A percentile compares a stretch with the other conserved stretches of the same genome.
Conservation (phyloP, 2,888 invertebrate genomes). For the Serripes groenlandicus region DNA sequence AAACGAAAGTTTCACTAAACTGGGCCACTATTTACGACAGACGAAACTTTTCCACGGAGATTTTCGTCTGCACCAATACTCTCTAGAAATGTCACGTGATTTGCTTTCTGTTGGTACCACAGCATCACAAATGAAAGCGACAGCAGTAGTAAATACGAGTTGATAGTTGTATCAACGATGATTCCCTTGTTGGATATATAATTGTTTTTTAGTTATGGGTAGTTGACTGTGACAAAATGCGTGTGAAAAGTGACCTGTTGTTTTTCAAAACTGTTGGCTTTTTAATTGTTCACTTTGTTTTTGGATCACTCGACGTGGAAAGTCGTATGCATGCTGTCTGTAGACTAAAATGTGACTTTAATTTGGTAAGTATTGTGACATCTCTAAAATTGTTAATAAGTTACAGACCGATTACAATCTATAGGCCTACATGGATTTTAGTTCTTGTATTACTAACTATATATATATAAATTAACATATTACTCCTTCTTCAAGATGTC, state of each 20-base stretch:
- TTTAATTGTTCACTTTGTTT: neutral
- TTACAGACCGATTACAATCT: no score
- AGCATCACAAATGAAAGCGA: slow-evolving; percentile 11
- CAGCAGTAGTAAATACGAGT: neutral
- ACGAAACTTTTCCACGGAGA: no score
- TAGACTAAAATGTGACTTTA: slow-evolving; percentile 14
- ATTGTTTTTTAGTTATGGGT: neutral
- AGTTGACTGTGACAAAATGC: slow-evolving; percentile 20
- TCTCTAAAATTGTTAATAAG: no score
- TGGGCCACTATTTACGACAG: no score
- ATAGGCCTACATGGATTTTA: no score
- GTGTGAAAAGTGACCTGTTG: neutral
- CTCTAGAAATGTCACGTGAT: slow-evolving; percentile 4
- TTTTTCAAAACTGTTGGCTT: slow-evolving; percentile 5
- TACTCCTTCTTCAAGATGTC: no score
- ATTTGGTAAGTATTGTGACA: slow-evolving; percentile 38
- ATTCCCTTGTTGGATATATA: slow-evolving; percentile 7
- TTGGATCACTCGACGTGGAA: slow-evolving; percentile 18
- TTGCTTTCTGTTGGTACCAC: neutral
- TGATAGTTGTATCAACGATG: slow-evolving; percentile 7
- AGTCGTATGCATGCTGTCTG: slow-evolving; percentile 13
- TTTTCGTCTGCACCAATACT: slow-evolving; percentile 11
- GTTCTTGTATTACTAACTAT: no score
- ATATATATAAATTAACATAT: no score
- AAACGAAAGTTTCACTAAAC: no score